These are phyloP conservation scores for Buceros bicornis DNA, from an alignment of 2,797 vertebrate species.

Conservation along the genomic window DNA sequence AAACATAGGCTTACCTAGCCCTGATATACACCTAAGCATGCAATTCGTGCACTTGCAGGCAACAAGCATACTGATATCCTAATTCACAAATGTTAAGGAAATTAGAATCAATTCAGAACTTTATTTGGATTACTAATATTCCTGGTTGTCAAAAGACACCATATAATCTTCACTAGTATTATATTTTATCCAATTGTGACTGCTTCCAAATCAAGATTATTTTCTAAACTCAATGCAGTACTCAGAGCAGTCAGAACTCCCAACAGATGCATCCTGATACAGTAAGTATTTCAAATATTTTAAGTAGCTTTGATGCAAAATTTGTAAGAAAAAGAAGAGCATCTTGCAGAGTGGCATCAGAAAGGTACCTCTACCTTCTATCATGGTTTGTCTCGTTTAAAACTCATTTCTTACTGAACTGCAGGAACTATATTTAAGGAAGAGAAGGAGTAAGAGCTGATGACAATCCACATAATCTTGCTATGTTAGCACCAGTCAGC, in stretches of 20 bases:
- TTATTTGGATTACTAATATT: background rate
- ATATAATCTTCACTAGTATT: background rate
- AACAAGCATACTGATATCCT: background rate
- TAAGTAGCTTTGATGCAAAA: background rate
- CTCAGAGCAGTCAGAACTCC: background rate
- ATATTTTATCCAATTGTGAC: background rate
- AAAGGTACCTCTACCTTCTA: background rate
- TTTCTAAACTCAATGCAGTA: background rate
- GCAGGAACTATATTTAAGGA: background rate
- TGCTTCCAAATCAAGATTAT: background rate
- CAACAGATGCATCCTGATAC: background rate
- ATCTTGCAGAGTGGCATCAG: background rate
- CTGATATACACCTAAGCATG: rapidly evolving
- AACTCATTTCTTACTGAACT: background rate
- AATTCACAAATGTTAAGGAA: background rate
- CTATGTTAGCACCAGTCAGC: background rate
- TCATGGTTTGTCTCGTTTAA: background rate
- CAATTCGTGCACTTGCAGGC: background rate
- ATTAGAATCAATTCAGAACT: background rate
- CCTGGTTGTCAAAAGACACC: background rate
- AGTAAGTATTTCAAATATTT: background rate
- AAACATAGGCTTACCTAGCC: background rate
- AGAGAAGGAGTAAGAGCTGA: background rate
- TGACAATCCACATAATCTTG: background rate
- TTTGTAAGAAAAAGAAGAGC: background rate